Evolutionary conservation across 2,113 vertebrate species (phyloP), one percentile per base, ranked within the genome.

Genomic region (Menura novaehollandiae): DNA sequence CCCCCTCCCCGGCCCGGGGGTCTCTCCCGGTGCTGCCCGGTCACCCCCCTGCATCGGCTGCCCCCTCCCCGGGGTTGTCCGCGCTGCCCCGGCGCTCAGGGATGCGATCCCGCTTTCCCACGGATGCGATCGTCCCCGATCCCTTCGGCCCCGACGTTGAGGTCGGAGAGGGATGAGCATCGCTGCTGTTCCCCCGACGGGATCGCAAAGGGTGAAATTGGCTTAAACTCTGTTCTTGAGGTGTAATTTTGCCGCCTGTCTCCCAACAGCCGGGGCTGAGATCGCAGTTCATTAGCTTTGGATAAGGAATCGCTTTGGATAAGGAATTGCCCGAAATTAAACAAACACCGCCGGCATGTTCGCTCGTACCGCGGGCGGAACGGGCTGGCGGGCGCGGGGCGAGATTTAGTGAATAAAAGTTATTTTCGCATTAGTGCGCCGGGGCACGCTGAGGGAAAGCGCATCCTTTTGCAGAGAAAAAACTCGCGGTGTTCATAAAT

Each of bases 251-350:
- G 46, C 72, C 19, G 5, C 58, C 35, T 23, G 32, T 37, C 60
- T 77, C 24, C 6, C 32, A 51, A 2, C 33, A 85, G 60, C 52
- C 69, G 5, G 15, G 32, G 24, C 44, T 62, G 67, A 82, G 71
- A 44, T 83, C 11, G 33, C 86, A 51, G 18, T 68, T 75, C 63
- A 49, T 87, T 71, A 78, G 23, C 22, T 76, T 23, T 37, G 84
- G 64, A 39, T 55, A 55, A 92, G 37, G 67, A 91, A 86, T 86
- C 77, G 23, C 27, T 62, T 22, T 41, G 83, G 41, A 27, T 47
- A 56, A 87, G 27, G 69, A 92, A 95, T 79, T 79, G 41, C 41
- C 69, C 66, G 35, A 85, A 95, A 87, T 93, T 72, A 89, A 95
- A 75, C 72, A 72, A 93, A n/a, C 73, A 23, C 2, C n/a, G 8